Evolutionary conservation across 2,113 vertebrate species (phyloP), one percentile per base, ranked within the genome.

Genomic region (Tapirus terrestris): DNA sequence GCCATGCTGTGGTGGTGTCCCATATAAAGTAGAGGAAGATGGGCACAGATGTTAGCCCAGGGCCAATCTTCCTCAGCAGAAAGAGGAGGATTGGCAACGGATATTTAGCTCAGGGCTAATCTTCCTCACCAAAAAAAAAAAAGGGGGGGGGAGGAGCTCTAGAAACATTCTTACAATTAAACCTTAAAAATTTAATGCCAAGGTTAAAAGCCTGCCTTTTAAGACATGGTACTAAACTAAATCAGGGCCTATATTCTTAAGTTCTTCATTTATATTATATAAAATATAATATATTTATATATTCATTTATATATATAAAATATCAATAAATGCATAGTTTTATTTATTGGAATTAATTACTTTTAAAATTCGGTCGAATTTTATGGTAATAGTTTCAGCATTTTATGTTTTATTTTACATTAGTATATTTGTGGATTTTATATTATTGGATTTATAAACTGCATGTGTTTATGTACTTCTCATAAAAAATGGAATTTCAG

Each of bases 391-490:
- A 53, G 29, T 86, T 95, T 95, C 3, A 72, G 48, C 17, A 96
- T 87, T 56, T 56, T 83, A 27, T 23, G 14, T 80, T 92, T 91
- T 75, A 93, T 79, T 96, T 94, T 95, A 61, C 5, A 76, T 94
- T 85, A 89, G 43, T 73, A 17, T 68, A 45, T 96, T 68, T 91
- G 11, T 75, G 31, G 56, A 58, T 63, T 88, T 79, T 60, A 61
- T 85, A 86, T 96, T 6, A 36, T 45, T 97, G 21, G 39, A 95
- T 65, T 95, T 96, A 58, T 89, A 87, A 84, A 85, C 10, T 91
- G 21, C 56, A 36, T 2, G 45, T 92, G 73, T 84, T 85, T 96
- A 53, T 53, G 11, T 88, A 48, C 61, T 60, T 89, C 12, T 81
- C 33, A 80, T 39, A 95, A 72, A 85, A 81, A 85, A 70, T 36